Conservation (phyloP, 2,113 vertebrate species). For the Tachuris rubrigastra region DNA sequence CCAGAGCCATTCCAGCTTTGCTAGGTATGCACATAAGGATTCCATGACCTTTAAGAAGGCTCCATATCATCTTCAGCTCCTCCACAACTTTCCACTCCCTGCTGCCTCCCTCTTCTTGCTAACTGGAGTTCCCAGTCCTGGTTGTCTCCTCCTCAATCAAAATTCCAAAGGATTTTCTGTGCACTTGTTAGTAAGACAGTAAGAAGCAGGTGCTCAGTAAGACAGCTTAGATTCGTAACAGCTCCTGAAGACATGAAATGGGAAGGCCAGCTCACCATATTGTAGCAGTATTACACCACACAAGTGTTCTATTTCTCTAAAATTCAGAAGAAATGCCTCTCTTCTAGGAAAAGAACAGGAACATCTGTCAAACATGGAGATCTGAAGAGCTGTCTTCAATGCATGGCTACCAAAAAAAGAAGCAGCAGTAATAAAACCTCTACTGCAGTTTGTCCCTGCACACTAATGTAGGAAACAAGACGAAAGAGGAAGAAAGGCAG, state of each 20-base stretch:
- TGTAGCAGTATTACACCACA: neutral
- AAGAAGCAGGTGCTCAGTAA: constrained; percentile 16
- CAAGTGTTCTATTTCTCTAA: neutral
- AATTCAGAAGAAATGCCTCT: neutral
- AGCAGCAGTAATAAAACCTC: neutral
- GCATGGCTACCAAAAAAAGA: neutral
- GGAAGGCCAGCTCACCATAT: neutral
- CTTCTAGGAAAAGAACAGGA: neutral
- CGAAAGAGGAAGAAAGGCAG: constrained; percentile 21
- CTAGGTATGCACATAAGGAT: constrained; percentile 3
- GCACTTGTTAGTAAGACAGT: neutral
- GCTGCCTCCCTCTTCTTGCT: neutral
- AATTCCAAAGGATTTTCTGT: constrained; percentile 41
- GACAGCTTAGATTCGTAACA: neutral
- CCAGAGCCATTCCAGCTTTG: neutral
- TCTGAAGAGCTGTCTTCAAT: neutral
- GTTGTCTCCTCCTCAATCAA: neutral
- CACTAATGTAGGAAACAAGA: neutral
- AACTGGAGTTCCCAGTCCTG: neutral
- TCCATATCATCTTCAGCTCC: neutral
- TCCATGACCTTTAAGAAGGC: constrained; percentile 30
- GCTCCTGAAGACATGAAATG: neutral
- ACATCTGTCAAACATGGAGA: neutral
- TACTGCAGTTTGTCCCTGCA: neutral
- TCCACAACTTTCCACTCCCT: neutral